phyloP scores from a whole-genome alignment of 2,888 invertebrate genomes.

The Gryllus longicercus region DNA sequence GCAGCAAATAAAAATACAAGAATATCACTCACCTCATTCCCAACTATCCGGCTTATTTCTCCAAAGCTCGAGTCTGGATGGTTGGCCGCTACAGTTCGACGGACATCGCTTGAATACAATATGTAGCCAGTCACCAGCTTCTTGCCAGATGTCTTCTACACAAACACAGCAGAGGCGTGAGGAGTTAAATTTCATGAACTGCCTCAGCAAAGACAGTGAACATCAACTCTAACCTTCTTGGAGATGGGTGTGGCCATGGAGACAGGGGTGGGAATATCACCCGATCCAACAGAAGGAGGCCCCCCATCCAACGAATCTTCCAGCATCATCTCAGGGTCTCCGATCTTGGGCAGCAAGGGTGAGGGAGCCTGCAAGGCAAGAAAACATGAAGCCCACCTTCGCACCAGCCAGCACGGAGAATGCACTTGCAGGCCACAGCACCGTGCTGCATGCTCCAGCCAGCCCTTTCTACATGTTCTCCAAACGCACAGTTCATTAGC shows the following conservation, averaged over 20 bases:
- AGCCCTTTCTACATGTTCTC: no score
- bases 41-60: conserved; percentile 70
- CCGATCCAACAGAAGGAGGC: conserved; percentile 76
- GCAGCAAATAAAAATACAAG: no score
- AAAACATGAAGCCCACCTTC: not conserved
- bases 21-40: conserved; percentile 55
- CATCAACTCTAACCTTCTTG: conserved; percentile 43
- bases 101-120: conserved; percentile 92
- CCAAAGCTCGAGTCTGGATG: conserved; percentile 95
- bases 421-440: no score
- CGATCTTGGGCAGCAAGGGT: conserved; percentile 43
- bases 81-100: conserved; percentile 86
- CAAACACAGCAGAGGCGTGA: conserved; percentile 27
- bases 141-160: conserved; percentile 59
- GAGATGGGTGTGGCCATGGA: conserved; percentile 39
- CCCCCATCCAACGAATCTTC: conserved; percentile 80
- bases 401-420: no score
- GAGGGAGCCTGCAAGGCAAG: conserved; percentile 37
- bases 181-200: not conserved
- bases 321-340: conserved; percentile 50
- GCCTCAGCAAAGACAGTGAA: not conserved
- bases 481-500: no score
- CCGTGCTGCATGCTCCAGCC: no score
- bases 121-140: conserved; percentile 95
- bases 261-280: conserved; percentile 61